Conservation (phyloP, 2,797 vertebrate species). For the Oreortyx pictus region DNA sequence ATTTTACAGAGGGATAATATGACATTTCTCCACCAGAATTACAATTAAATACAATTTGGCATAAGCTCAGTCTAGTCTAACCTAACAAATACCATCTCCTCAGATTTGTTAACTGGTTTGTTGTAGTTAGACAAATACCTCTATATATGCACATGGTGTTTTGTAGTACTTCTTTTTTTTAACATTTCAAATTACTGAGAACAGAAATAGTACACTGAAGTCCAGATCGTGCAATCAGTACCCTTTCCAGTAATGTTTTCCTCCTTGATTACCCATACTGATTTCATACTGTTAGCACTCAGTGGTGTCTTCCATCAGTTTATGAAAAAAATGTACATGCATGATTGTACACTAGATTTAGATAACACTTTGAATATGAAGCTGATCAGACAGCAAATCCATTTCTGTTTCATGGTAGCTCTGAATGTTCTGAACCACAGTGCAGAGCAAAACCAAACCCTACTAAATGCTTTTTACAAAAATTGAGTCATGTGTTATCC, state of each 20-base stretch:
- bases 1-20: slow-evolving; percentile 47
- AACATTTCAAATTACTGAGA: not conserved
- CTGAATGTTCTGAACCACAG: not conserved
- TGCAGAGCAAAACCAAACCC: not conserved
- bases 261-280: not conserved
- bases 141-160: not conserved
- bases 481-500: not conserved
- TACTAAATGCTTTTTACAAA: not conserved
- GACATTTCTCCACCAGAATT: slow-evolving; percentile 12
- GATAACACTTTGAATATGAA: not conserved
- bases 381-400: not conserved
- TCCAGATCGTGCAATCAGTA: not conserved
- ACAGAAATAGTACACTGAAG: not conserved
- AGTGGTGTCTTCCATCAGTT: not conserved
- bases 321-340: not conserved
- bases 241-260: not conserved
- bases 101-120: not conserved
- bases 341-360: not conserved
- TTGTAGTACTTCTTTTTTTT: not conserved
- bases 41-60: slow-evolving; percentile 21
- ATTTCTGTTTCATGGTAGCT: not conserved
- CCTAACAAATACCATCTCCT: slow-evolving; percentile 18
- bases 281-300: not conserved
- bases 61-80: slow-evolving; percentile 23
- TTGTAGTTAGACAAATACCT: not conserved